These are phyloP conservation scores for Phylloscopus trochiloides DNA, from an alignment of 2,113 vertebrate species.

Conservation along the genomic window DNA sequence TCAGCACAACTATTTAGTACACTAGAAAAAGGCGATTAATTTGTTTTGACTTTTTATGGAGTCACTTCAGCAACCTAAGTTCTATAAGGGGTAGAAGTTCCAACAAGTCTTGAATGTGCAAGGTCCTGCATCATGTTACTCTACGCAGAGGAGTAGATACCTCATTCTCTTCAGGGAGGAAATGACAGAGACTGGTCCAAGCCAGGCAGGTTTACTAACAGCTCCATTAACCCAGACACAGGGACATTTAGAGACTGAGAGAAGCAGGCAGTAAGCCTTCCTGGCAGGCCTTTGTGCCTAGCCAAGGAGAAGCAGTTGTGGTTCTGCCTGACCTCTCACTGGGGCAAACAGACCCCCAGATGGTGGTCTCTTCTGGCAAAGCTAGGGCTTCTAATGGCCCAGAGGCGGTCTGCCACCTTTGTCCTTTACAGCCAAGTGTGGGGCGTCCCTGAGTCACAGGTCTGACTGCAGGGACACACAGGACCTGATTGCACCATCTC, in stretches of 20 bases:
- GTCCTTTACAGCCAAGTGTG: background rate
- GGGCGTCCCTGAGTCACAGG: fast-evolving
- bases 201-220: background rate
- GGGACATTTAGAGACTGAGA: fast-evolving
- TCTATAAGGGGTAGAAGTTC: background rate
- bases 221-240: background rate
- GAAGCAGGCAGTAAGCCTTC: background rate
- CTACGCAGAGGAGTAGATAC: background rate
- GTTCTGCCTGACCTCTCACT: background rate
- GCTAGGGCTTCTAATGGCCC: background rate
- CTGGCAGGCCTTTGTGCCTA: background rate
- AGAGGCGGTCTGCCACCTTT: background rate
- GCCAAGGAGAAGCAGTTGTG: background rate
- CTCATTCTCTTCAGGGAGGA: background rate
- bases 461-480: background rate
- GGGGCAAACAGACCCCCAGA: background rate
- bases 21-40: background rate
- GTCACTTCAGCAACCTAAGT: fast-evolving
- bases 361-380: background rate
- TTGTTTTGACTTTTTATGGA: background rate
- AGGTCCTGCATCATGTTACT: fast-evolving
- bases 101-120: fast-evolving
- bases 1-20: background rate
- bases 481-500: background rate
- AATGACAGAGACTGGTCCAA: background rate